Evolutionary conservation across 37 sponge, comb jelly and placozoan species (phyloP).

Genomic region (Halisarca cf. caerulea): DNA sequence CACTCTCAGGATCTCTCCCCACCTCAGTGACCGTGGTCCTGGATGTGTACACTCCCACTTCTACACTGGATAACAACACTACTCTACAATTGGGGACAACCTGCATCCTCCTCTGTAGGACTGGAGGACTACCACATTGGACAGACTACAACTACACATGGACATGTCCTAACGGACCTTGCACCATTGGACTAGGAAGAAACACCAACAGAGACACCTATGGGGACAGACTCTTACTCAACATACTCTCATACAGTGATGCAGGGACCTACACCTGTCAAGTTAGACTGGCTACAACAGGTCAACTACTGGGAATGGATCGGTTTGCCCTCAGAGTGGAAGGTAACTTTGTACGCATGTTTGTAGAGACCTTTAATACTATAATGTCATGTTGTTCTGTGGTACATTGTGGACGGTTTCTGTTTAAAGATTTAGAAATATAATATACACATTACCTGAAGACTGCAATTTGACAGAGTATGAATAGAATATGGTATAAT

Average conservation of each 20-base stretch:
- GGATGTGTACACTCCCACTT: slow-evolving; percentile 1
- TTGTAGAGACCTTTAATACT: no score
- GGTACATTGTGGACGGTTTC: no score
- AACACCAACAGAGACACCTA: not conserved
- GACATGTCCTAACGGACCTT: slow-evolving; percentile 1
- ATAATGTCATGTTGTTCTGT: no score
- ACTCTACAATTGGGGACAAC: slow-evolving; percentile 11
- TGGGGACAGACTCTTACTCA: not conserved
- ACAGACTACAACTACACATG: slow-evolving; percentile 17
- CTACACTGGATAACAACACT: not conserved
- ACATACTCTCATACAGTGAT: not conserved
- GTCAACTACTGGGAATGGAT: not conserved
- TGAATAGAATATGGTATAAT: no score
- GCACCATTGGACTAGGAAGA: not conserved
- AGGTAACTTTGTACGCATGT: no score
- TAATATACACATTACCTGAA: no score
- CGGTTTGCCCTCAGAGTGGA: not conserved
- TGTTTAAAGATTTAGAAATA: no score
- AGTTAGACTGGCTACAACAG: not conserved
- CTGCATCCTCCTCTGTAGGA: not conserved
- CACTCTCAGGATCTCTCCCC: no score
- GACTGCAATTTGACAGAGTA: no score
- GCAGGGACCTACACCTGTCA: not conserved
- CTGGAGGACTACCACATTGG: not conserved
- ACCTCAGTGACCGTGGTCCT: not conserved